Conservation (phyloP, 2,888 invertebrate species). For the Adelognathus sp. region DNA sequence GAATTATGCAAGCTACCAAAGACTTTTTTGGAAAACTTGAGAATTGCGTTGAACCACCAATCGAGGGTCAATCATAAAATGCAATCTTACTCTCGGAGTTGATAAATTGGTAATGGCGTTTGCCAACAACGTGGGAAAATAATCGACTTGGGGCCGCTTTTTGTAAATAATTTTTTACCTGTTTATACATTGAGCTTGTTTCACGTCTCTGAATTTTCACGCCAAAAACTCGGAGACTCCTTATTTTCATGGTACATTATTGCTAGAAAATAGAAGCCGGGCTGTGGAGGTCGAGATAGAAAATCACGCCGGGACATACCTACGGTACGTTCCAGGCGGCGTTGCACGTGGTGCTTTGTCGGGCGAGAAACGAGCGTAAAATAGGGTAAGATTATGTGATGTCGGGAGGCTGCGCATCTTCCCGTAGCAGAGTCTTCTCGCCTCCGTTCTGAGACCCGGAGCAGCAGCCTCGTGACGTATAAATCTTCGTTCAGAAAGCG, state of each 20-base stretch:
- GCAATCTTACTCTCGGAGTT: too few relatives aligned
- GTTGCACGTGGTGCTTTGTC: neutral
- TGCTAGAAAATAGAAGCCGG: neutral
- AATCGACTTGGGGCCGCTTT: too few relatives aligned
- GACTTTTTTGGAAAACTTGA: too few relatives aligned
- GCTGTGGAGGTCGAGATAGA: neutral
- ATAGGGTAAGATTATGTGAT: slow-evolving; percentile 60
- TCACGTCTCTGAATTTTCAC: neutral
- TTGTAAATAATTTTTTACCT: too few relatives aligned
- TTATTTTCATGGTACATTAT: neutral
- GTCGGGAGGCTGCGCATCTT: slow-evolving; percentile 41
- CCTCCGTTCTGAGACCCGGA: neutral
- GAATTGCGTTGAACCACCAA: too few relatives aligned
- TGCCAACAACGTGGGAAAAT: too few relatives aligned
- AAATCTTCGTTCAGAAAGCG: slow-evolving; percentile 60
- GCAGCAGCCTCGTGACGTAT: slow-evolving; percentile 28
- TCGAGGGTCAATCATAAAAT: too few relatives aligned
- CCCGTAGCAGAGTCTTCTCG: neutral
- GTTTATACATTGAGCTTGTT: too few relatives aligned
- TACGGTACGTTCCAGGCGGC: slow-evolving; percentile 15
- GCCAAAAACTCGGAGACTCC: neutral
- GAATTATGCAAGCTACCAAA: too few relatives aligned
- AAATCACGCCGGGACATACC: slow-evolving; percentile 40
- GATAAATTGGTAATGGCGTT: too few relatives aligned
- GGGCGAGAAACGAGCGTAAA: slow-evolving; percentile 40